A percentile compares a stretch with the other conserved stretches of the same genome.
Evolutionary conservation across 2,888 invertebrate species (phyloP).

Genomic region (Cistogaster globosa): DNA sequence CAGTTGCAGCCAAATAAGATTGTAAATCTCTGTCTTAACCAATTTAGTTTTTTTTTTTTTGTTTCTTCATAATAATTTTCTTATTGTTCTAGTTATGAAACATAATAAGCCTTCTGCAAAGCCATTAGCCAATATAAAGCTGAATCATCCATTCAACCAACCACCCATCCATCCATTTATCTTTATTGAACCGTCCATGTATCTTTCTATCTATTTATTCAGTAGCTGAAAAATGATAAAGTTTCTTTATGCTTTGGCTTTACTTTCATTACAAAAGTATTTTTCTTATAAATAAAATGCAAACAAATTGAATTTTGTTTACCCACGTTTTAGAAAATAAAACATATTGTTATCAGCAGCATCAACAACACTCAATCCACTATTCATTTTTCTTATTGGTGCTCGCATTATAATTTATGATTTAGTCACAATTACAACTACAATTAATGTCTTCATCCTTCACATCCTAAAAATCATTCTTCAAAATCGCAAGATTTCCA

Average conservation of each 20-base stretch:
- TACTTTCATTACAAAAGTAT: slow-evolving; percentile 35
- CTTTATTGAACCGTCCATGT: neutral
- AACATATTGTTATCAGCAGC: slow-evolving; percentile 55
- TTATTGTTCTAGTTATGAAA: slow-evolving; percentile 55
- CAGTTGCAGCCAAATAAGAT: neutral
- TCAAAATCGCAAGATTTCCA: slow-evolving; percentile 46
- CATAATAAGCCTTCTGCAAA: slow-evolving; percentile 67
- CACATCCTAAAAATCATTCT: slow-evolving; percentile 11
- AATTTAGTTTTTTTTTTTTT: slow-evolving; percentile 19
- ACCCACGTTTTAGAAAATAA: slow-evolving; percentile 65
- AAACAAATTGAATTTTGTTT: slow-evolving; percentile 69
- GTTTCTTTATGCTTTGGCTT: slow-evolving; percentile 31
- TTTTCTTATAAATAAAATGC: slow-evolving; percentile 34
- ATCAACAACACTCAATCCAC: slow-evolving; percentile 27
- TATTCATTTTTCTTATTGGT: slow-evolving; percentile 10
- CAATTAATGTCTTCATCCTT: slow-evolving; percentile 32
- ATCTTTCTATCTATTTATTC: neutral
- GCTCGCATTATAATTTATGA: slow-evolving; percentile 38
- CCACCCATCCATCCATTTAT: slow-evolving; percentile 3
- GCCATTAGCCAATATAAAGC: slow-evolving; percentile 57
- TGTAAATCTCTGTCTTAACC: neutral
- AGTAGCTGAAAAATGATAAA: neutral
- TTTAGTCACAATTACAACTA: slow-evolving; percentile 29
- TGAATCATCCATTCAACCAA: slow-evolving; percentile 27
- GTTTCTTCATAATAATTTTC: slow-evolving; percentile 12